phyloP scores from a whole-genome alignment of 64 coral and sea anemone genomes.

The Montipora capricornis region DNA sequence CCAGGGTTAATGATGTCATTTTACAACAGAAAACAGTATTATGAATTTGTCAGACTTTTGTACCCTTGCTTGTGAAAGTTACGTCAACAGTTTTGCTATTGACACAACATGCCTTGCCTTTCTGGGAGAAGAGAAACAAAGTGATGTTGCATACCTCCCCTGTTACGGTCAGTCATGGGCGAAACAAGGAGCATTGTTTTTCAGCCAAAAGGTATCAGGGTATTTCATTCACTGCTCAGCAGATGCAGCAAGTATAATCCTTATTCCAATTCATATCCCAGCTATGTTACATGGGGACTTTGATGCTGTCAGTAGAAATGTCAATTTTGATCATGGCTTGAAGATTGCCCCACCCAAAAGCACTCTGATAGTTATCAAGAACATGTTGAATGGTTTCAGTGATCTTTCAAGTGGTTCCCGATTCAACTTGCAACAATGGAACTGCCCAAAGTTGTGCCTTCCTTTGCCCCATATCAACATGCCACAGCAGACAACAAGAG shows the following conservation, averaged over 20 bases:
- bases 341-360: not conserved
- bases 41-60: not conserved
- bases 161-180: not conserved
- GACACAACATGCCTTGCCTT: not conserved
- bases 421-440: slow-evolving; percentile 5
- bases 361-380: not conserved
- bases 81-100: slow-evolving; percentile 17
- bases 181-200: slow-evolving; percentile 11
- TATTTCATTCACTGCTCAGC: slow-evolving; percentile 1
- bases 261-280: not conserved
- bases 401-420: not conserved
- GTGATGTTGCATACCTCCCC: slow-evolving; percentile 17
- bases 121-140: not conserved
- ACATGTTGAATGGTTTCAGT: slow-evolving; percentile 10
- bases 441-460: not conserved
- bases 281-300: not conserved
- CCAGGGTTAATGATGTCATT: not conserved
- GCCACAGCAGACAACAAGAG: not conserved
- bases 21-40: not conserved
- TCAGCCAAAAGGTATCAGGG: not conserved
- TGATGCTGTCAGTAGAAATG: not conserved
- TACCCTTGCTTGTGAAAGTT: slow-evolving; percentile 23
- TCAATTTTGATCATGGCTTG: not conserved
- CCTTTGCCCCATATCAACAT: slow-evolving; percentile 20
- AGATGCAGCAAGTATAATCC: not conserved